Evolutionary conservation across 2,888 invertebrate species (phyloP), one percentile per base, ranked within the genome.

Genomic region (Lasioglossum villosulum): DNA sequence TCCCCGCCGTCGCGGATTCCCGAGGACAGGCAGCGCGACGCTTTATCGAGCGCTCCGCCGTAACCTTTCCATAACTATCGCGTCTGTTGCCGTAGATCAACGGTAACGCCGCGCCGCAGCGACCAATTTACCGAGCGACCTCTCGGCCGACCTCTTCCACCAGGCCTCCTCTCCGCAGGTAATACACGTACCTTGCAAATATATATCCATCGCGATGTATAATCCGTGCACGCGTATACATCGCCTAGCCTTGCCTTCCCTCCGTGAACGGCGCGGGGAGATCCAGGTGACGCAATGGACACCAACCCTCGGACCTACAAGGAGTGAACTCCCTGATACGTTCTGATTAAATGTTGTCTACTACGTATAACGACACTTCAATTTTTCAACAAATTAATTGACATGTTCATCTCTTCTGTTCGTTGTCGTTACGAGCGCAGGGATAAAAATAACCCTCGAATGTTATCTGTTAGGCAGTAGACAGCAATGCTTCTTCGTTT

Each of bases 41-140:
- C 89, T 93, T 93, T 93, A 91, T 93, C 92, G 92, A 93, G 90
- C 90, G 91, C 90, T 86, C 86, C 87, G 84, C 88, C 88, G 92
- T 93, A 93, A 93, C 93, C 93, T 93, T 93, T 93, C 91, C 93
- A 93, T 92, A 93, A 93, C 93, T 92, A 93, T 93, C 92, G 92
- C 93, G 92, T 92, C 92, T 92, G 91, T 92, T 92, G 93, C 92
- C 93, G 93, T 93, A 93, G 93, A 93, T 93, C 93, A 93, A 92
- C 93, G 93, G 91, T 92, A 91, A 92, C 91, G 92, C 93, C 87
- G 87, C 91, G 91, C 93, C 87, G 87, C 90, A 89, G 91, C 93
- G 93, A 93, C 93, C 93, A 93, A 93, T 94, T 94, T 94, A 94
- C 93, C 90, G 91, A 90, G 90, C 92, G 93, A 93, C 93, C 93